Evolutionary conservation across 2,888 invertebrate species (phyloP).

Genomic region (Andrena dorsata): DNA sequence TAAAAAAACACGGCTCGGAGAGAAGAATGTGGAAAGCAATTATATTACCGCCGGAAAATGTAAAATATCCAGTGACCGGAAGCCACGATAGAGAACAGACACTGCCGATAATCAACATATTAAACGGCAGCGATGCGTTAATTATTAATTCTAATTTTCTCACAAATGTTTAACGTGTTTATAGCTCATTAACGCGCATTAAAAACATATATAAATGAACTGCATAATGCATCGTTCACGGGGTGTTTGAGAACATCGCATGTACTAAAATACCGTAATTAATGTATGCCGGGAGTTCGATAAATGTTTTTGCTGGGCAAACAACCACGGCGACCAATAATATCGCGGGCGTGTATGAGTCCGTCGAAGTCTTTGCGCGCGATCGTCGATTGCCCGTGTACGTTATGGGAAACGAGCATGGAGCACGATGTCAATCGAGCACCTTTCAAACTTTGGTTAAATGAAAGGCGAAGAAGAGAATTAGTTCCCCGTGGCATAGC

Average conservation of each 20-base stretch:
- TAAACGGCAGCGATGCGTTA: conserved; percentile 53
- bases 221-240: conserved; percentile 36
- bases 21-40: background rate
- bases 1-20: background rate
- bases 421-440: background rate
- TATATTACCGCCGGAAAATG: conserved; percentile 6
- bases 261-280: conserved; percentile 58
- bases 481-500: background rate
- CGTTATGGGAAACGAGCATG: background rate
- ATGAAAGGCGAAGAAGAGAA: background rate
- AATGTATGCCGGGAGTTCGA: conserved; percentile 58
- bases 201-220: conserved; percentile 56
- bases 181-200: conserved; percentile 60
- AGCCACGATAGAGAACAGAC: conserved; percentile 25
- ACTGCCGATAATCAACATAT: conserved; percentile 50
- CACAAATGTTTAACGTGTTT: conserved; percentile 60
- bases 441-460: background rate
- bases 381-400: conserved; percentile 31
- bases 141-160: conserved; percentile 63
- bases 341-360: conserved; percentile 22
- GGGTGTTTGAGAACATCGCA: conserved; percentile 54
- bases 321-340: conserved; percentile 44
- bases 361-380: conserved; percentile 43
- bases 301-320: conserved; percentile 56
- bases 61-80: conserved; percentile 15